These are phyloP conservation scores for Tenualosa thibaudeaui DNA, from an alignment of 2,797 vertebrate genomes.

Conservation along the genomic window DNA sequence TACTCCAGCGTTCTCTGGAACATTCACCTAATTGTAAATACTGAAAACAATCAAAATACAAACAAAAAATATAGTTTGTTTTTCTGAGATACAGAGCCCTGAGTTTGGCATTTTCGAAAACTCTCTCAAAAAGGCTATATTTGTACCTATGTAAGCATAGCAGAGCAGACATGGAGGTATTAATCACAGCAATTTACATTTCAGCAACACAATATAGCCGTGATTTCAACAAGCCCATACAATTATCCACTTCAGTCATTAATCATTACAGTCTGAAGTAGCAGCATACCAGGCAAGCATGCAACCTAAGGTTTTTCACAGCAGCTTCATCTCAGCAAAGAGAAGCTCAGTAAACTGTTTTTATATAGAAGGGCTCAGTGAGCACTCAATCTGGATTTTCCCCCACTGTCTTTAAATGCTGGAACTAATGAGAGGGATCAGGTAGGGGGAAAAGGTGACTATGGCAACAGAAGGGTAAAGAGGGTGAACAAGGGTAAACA, in stretches of 20 bases:
- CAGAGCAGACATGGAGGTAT: constrained; percentile 36
- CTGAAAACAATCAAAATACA: neutral
- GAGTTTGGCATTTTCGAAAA: neutral
- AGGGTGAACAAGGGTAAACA: neutral
- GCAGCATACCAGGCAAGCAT: neutral
- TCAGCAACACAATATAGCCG: constrained; percentile 68
- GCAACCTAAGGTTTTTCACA: neutral
- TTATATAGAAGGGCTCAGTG: neutral
- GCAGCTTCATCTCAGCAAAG: neutral
- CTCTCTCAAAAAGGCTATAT: constrained; percentile 47
- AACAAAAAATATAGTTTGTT: neutral
- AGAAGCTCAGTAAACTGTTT: neutral
- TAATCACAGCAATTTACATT: constrained; percentile 69
- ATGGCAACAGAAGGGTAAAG: neutral
- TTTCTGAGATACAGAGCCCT: neutral
- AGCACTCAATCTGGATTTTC: neutral
- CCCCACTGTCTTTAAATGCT: constrained; percentile 11
- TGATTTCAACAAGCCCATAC: constrained; percentile 72
- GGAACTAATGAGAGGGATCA: neutral
- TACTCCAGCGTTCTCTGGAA: neutral
- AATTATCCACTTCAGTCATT: constrained; percentile 62
- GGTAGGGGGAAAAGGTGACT: neutral
- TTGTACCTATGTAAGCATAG: constrained; percentile 52
- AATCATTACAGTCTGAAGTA: neutral
- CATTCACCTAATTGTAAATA: neutral